A percentile compares a stretch with the other conserved stretches of the same genome.
Conservation (phyloP, 2,113 vertebrate species). For the Vicugna pacos region DNA sequence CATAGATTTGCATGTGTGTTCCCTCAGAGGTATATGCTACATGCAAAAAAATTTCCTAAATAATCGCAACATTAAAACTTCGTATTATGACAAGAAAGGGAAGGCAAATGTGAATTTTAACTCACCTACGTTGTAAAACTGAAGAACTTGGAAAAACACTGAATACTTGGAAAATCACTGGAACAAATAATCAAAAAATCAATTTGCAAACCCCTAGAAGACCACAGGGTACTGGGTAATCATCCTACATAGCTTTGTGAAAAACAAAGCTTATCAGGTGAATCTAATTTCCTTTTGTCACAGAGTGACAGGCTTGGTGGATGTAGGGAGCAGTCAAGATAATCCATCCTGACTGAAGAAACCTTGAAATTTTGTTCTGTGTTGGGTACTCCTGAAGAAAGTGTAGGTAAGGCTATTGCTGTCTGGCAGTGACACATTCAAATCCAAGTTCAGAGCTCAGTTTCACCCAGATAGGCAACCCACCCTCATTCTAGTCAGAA, state of each 20-base stretch:
- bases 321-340: neutral
- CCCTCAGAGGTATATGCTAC: neutral
- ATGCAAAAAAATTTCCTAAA: neutral
- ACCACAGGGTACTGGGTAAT: conserved; percentile 70
- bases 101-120: conserved; percentile 36
- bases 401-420: neutral
- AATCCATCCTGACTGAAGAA: neutral
- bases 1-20: neutral
- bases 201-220: conserved; percentile 79
- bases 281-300: conserved; percentile 80
- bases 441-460: neutral
- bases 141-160: conserved; percentile 79
- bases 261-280: conserved; percentile 55
- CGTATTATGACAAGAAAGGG: neutral
- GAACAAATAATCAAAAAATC: conserved; percentile 77
- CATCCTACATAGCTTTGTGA: conserved; percentile 62
- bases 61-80: neutral
- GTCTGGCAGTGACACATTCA: neutral
- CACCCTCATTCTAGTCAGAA: neutral
- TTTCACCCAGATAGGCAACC: neutral
- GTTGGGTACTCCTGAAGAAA: neutral
- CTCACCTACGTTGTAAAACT: neutral
- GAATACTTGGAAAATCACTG: conserved; percentile 82
- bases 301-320: conserved; percentile 20
- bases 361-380: neutral